Percentiles rank a stretch among this genome's conserved stretches.
Evolutionary conservation across 2,113 vertebrate genomes (phyloP).

Genomic region (Carassius carassius): DNA sequence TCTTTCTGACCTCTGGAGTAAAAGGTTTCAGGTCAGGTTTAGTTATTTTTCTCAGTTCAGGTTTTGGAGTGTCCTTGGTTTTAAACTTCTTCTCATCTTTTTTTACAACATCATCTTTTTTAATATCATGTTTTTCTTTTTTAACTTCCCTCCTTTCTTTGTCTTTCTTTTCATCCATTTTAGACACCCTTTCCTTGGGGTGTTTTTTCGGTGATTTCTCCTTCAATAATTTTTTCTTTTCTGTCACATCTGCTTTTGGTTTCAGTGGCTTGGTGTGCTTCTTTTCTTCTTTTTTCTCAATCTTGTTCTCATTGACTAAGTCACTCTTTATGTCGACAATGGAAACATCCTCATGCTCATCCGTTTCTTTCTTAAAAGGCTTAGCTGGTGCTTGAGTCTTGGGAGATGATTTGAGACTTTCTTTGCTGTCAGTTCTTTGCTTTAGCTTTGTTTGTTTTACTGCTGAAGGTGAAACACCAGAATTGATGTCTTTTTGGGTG

Average conservation of each 20-base stretch:
- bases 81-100: conserved; percentile 92
- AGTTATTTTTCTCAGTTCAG: conserved; percentile 86
- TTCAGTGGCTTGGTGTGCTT: conserved; percentile 81
- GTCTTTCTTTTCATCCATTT: conserved; percentile 95
- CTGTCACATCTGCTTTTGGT: conserved; percentile 83
- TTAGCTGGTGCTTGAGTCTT: conserved; percentile 80
- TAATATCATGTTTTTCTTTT: conserved; percentile 75
- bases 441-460: conserved; percentile 94
- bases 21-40: conserved; percentile 95
- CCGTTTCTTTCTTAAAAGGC: conserved; percentile 81
- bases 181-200: conserved; percentile 90
- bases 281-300: conserved; percentile 81
- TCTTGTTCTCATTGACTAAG: conserved; percentile 81
- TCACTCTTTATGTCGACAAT: conserved; percentile 83
- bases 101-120: conserved; percentile 88
- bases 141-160: conserved; percentile 96
- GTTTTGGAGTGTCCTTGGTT: conserved; percentile 84
- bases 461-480: conserved; percentile 80
- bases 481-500: conserved; percentile 89
- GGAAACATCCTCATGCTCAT: conserved; percentile 78
- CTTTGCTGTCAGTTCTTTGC: conserved; percentile 94
- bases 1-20: conserved; percentile 95
- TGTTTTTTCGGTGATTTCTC: conserved; percentile 92
- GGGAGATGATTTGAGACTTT: conserved; percentile 91
- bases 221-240: conserved; percentile 91